These are phyloP conservation scores for Vanessa tameamea DNA, from an alignment of 1,140 invertebrate species.

Conservation along the genomic window DNA sequence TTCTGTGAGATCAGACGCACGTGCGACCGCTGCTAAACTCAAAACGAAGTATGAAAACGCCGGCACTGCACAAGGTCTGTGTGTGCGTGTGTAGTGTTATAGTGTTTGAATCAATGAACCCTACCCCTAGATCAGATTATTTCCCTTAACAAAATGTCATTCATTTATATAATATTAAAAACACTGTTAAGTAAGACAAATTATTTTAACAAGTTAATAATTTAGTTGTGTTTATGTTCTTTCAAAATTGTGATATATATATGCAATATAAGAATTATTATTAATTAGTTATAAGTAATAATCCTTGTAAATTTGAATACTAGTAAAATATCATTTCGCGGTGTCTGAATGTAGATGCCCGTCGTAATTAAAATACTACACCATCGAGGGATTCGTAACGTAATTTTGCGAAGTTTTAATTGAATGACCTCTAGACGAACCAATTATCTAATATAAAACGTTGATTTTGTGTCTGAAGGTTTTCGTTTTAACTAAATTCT, in stretches of 20 bases:
- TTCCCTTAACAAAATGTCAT: background rate
- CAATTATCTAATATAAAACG: background rate
- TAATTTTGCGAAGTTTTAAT: slow-evolving; percentile 19
- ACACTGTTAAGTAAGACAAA: background rate
- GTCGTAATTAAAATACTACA: slow-evolving; percentile 9
- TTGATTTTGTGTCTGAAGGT: background rate
- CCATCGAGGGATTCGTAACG: slow-evolving; percentile 7
- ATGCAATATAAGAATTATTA: too few species aligned
- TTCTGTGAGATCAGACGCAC: slow-evolving; percentile 68
- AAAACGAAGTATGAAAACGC: slow-evolving; percentile 75
- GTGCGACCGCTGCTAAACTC: slow-evolving; percentile 72
- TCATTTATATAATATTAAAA: background rate
- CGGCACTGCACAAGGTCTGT: slow-evolving; percentile 73
- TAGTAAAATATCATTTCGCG: background rate
- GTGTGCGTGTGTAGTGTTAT: slow-evolving; percentile 49
- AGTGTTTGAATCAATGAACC: slow-evolving; percentile 36
- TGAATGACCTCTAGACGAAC: slow-evolving; percentile 10
- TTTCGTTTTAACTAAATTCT: background rate
- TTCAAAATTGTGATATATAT: too few species aligned
- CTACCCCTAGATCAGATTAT: background rate
- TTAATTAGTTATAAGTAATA: too few species aligned
- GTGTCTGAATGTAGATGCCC: background rate
- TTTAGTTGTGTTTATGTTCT: background rate
- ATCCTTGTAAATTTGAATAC: too few species aligned
- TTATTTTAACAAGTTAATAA: background rate